Conservation (phyloP, 2,113 vertebrate species). For the Rhodinocichla rosea region DNA sequence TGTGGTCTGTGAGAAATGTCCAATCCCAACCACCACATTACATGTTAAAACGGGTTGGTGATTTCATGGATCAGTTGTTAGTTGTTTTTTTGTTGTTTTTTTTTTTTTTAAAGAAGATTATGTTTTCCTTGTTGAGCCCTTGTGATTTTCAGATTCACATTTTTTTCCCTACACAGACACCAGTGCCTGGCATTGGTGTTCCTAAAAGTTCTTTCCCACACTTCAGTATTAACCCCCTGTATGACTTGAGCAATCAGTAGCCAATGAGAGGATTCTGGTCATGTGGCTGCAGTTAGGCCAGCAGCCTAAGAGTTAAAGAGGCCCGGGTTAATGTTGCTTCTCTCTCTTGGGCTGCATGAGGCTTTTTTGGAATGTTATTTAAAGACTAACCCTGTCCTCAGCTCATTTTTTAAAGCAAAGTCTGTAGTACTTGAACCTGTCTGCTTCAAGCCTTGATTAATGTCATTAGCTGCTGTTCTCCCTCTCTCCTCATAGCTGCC, state of each 20-base stretch:
- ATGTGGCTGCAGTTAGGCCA: background rate
- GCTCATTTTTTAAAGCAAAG: constrained; percentile 8
- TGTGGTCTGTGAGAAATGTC: background rate
- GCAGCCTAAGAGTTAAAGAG: background rate
- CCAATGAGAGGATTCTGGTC: background rate
- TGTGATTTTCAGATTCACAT: background rate
- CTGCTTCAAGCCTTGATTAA: constrained; percentile 60
- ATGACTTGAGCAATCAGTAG: background rate
- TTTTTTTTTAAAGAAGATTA: background rate
- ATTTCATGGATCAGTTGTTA: background rate
- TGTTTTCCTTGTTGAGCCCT: background rate
- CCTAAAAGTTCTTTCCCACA: background rate
- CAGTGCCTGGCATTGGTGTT: background rate
- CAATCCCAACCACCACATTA: background rate
- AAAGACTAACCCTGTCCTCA: background rate
- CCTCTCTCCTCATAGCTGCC: constrained; percentile 10
- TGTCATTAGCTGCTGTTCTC: constrained; percentile 3
- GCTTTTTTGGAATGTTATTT: background rate
- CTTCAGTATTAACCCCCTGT: background rate
- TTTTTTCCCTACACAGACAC: background rate
- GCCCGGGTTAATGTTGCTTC: background rate
- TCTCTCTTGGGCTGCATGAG: background rate
- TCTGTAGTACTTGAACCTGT: constrained; percentile 31
- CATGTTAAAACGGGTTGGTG: background rate
- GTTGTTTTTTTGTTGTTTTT: background rate